Base-by-base conservation (phyloP, 2,888 invertebrate species). In the Doris montereyensis region DNA sequence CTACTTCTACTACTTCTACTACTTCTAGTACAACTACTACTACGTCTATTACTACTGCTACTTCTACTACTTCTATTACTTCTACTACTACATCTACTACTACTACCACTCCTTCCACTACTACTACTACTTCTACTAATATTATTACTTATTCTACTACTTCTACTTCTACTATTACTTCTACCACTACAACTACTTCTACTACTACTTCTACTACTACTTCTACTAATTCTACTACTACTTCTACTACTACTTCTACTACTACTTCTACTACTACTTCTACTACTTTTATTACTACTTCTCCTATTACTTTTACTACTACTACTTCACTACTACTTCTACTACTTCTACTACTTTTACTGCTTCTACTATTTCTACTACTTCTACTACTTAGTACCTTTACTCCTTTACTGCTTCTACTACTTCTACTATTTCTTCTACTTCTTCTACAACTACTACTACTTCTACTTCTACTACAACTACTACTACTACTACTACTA, bases 391-490 rank as follows among this genome's bases (percentile, higher is more conserved):
- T 10, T 65, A 24, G 24, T 24, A 65, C 67, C 10, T 26, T 28
- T 65, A 65, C 67, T 24, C 21, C 62, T 62, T 21, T 62, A 62
- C 62, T 62, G 30, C 75, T 58, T 65, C 58, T 75, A 73, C 52
- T 73, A 41, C 73, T 73, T 41, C 73, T 73, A 73, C 73, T 73
- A 73, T 52, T 73, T 41, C 52, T 73, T 41, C 73, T 73, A 73
- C 73, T 73, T 41, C 73, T 73, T 41, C 73, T 73, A 73, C 73
- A 41, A 73, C 41, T 52, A 41, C 52, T 73, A 52, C 73, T 73
- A 52, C 73, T 34, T 41, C 73, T 73, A 73, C 73, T 73, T 13
- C 73, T 73, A 73, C 73, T 73, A 73, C 73, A 41, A 73, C 73
- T 73, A 41, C 73, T 73, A 73, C 73, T 73, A 73, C 41, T 73